Evolutionary conservation across 2,113 vertebrate species (phyloP), one percentile per base, ranked within the genome.

Genomic region (Baryphthengus martii): DNA sequence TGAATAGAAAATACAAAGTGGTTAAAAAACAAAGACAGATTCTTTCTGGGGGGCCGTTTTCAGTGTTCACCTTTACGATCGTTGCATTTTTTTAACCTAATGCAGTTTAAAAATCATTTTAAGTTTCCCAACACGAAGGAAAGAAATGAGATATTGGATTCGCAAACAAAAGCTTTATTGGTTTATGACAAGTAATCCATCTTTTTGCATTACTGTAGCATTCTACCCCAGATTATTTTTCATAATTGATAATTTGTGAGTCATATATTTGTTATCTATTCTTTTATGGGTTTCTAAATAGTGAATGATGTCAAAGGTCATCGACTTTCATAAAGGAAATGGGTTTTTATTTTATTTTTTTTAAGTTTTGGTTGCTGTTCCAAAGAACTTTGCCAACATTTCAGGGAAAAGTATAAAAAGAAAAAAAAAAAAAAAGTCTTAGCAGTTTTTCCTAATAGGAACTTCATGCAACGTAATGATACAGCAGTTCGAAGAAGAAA

Each of bases 101-200:
- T 97, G 75, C 70, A 50, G 75, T 97, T 98, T 97, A 88, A 97
- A 98, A 98, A 97, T 98, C 3, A 97, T 97, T 98, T 97, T 87
- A 96, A 95, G 93, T 97, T 98, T 94, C 72, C 91, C 87, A 92
- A 44, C 73, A 71, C 5, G 6, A 97, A 94, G 88, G 68, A 88
- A 96, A 97, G 50, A 97, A 97, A 96, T 97, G 96, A 98, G 91
- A 96, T 97, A 97, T 86, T 95, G 89, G 87, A 97, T 98, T 97
- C 78, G 9, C 88, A 98, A 98, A 97, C 96, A 97, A 95, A 97
- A 97, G 89, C 94, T 96, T 97, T 97, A 96, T 97, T 98, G 93
- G 94, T 95, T 97, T 98, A 94, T 98, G 97, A 97, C 96, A 98
- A 97, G 96, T 93, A 94, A 98, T 98, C 93, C 95, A 97, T 98